phyloP scores from a whole-genome alignment of 1,140 invertebrate species.

The Kradibia gibbosae region DNA sequence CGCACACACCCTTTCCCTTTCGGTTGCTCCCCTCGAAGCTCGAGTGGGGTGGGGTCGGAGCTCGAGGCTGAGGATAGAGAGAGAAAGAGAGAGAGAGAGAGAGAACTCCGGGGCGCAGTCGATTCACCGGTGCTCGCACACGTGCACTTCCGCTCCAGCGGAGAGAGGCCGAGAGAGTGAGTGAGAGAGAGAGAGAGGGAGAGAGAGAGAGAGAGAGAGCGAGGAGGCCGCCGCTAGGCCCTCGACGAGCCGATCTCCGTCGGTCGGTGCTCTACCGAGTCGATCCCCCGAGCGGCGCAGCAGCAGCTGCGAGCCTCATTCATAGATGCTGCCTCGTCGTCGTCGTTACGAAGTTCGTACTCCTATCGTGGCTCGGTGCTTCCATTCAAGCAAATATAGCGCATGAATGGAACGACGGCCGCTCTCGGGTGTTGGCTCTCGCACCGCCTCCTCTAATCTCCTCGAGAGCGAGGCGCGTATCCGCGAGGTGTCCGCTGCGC shows the following conservation, averaged over 20 bases:
- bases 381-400: slow-evolving; percentile 46
- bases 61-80: too few relatives aligned
- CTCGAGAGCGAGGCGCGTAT: too few relatives aligned
- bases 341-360: neutral
- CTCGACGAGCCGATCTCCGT: neutral
- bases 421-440: neutral
- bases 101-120: neutral
- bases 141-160: neutral
- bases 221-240: too few relatives aligned
- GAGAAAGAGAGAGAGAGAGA: too few relatives aligned
- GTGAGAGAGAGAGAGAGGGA: too few relatives aligned
- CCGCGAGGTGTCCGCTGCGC: too few relatives aligned
- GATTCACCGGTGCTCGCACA: neutral
- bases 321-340: too few relatives aligned
- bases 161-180: too few relatives aligned
- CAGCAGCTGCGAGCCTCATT: slow-evolving; percentile 10
- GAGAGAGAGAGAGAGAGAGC: too few relatives aligned
- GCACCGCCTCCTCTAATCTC: neutral
- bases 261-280: neutral
- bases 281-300: neutral
- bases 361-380: neutral
- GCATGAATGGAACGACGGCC: slow-evolving; percentile 30
- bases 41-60: too few relatives aligned
- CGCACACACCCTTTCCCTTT: neutral
- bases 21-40: too few relatives aligned